Conservation (phyloP, 92 coral and sea anemone genomes). For the Micromussa lordhowensis region DNA sequence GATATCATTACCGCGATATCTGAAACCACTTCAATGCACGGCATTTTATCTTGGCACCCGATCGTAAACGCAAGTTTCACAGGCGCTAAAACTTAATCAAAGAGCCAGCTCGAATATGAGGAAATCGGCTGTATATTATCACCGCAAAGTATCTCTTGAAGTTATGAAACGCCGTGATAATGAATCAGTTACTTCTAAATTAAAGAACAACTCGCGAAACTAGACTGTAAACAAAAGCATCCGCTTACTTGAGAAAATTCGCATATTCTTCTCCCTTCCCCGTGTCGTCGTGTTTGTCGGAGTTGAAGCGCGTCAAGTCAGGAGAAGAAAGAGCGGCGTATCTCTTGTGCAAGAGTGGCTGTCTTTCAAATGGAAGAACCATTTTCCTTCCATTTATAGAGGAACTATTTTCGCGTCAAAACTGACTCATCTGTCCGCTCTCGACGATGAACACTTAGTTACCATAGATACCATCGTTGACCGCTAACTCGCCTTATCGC, state of each 20-base stretch:
- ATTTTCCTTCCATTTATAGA: constrained; percentile 65
- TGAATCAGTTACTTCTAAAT: background rate
- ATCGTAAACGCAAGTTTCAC: background rate
- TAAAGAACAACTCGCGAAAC: background rate
- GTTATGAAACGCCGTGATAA: background rate
- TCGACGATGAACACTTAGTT: background rate
- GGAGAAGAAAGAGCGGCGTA: constrained; percentile 74
- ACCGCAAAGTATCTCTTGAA: background rate
- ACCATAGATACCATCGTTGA: constrained; percentile 26
- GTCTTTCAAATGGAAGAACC: constrained; percentile 96
- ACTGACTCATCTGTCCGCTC: background rate
- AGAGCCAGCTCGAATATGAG: background rate
- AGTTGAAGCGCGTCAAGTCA: constrained; percentile 35
- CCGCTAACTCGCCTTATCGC: background rate
- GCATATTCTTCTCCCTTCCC: constrained; percentile 92
- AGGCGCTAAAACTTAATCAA: constrained; percentile 11
- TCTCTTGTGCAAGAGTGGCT: constrained; percentile 91
- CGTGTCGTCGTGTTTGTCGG: constrained; percentile 36
- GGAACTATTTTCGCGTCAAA: constrained; percentile 8
- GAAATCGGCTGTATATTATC: background rate
- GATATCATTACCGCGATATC: background rate
- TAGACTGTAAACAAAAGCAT: constrained; percentile 26
- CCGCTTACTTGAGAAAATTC: constrained; percentile 84
- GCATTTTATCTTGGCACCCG: background rate
- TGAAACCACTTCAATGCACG: background rate